Evolutionary conservation across 2,888 invertebrate genomes (phyloP).

Genomic region (Hyalella azteca): DNA sequence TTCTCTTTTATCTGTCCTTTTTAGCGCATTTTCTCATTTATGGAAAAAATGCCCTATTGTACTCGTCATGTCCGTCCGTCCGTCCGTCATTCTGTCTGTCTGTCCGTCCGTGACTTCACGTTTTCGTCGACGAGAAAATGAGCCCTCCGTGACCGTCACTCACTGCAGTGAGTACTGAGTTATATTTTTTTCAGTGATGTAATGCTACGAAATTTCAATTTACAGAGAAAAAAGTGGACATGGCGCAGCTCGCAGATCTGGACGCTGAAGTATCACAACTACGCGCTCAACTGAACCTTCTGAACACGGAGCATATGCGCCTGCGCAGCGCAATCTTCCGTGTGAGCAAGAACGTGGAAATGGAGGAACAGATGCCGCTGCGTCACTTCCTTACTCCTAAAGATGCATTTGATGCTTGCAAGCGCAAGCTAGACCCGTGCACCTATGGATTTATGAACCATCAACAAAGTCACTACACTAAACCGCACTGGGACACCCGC

Average conservation of each 20-base stretch:
- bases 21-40: too few relatives aligned
- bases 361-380: not conserved
- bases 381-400: not conserved
- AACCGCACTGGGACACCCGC: not conserved
- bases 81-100: too few relatives aligned
- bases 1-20: too few relatives aligned
- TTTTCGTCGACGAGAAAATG: too few relatives aligned
- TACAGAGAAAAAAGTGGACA: not conserved
- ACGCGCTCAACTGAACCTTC: not conserved
- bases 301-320: slow-evolving; percentile 24
- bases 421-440: not conserved
- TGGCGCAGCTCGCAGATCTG: not conserved
- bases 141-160: too few relatives aligned
- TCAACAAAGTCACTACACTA: slow-evolving; percentile 6
- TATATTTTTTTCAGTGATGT: not conserved
- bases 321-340: not conserved
- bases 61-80: too few relatives aligned
- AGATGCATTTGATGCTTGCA: not conserved
- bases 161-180: too few relatives aligned
- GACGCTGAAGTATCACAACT: not conserved
- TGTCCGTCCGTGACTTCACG: too few relatives aligned
- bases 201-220: not conserved
- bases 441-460: slow-evolving; percentile 8
- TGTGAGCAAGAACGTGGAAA: not conserved
- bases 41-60: too few relatives aligned